phyloP scores from a whole-genome alignment of 2,113 vertebrate species.

The Cephalophus harveyi region DNA sequence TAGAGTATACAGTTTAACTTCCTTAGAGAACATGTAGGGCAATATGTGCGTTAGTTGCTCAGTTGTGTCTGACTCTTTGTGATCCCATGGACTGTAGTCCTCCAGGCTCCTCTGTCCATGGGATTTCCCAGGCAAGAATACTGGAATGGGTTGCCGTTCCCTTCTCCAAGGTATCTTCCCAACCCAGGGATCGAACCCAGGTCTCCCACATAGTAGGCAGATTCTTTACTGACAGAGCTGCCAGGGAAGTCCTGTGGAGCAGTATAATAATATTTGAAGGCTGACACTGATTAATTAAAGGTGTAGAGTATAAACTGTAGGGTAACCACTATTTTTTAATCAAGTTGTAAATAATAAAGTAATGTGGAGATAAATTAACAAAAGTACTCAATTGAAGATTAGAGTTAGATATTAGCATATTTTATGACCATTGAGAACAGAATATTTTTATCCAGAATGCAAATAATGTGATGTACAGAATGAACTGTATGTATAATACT shows the following conservation, averaged over 20 bases:
- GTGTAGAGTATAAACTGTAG: neutral
- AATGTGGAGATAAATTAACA: neutral
- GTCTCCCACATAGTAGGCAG: neutral
- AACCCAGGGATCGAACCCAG: neutral
- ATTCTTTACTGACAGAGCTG: neutral
- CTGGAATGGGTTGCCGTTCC: neutral
- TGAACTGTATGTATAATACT: neutral
- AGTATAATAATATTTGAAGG: neutral
- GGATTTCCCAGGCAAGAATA: neutral
- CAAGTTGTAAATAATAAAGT: neutral
- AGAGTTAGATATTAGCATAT: neutral
- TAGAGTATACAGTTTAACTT: neutral
- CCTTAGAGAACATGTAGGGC: neutral
- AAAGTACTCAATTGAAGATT: neutral
- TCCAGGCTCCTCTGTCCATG: neutral
- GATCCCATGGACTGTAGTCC: neutral
- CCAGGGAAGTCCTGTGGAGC: neutral
- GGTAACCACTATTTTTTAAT: neutral
- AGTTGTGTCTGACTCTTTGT: neutral
- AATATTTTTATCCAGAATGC: neutral
- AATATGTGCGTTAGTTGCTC: rapidly evolving
- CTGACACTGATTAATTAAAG: neutral
- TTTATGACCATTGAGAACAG: neutral
- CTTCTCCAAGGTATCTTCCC: neutral
- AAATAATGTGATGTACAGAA: neutral